Base-by-base conservation (phyloP, 2,113 vertebrate genomes). In the Todiramphus saurophagus region DNA sequence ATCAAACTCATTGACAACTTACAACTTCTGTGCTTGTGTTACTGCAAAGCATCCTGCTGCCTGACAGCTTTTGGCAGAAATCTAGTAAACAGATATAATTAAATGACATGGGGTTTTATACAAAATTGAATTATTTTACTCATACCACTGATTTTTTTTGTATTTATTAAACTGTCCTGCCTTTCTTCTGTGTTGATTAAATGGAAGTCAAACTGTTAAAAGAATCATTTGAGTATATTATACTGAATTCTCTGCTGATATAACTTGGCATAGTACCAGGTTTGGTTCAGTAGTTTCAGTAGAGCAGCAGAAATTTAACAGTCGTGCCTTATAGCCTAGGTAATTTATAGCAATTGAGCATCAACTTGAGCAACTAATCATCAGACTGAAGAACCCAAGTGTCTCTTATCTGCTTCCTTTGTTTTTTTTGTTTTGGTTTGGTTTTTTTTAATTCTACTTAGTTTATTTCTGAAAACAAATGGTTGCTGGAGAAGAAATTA, bases 91-190 rank as follows among this genome's bases (percentile, higher is more conserved):
- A 86, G 56, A 50, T 28, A 41, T 72, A 89, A 88, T 53, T 81
- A 44, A 94, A 78, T 90, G 82, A 81, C 33, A 30, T 18, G 55
- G 72, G 16, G 80, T 93, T 85, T 92, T 91, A 86, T 78, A 73
- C 35, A 91, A 81, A 96, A 92, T 18, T 23, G 27, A 83, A 74
- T 94, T 79, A 30, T 67, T 80, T 83, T 83, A 80, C 84, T 93
- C 63, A 83, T 80, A 89, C 91, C 28, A 85, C 44, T 94, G 43
- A 31, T 39, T 31, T 83, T 91, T 59, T 50, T 67, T 80, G 68
- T 84, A 46, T 80, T 94, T 94, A 90, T 90, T 92, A 90, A 92
- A 87, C 23, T 55, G 50, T 39, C 14, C 53, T 74, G 35, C 11
- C 67, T 83, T 89, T 75, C 43, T 78, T 76, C 53, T 62, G 21